These are phyloP conservation scores for Zoanthus gigantus DNA, from an alignment of 92 coral and sea anemone species.

Conservation along the genomic window DNA sequence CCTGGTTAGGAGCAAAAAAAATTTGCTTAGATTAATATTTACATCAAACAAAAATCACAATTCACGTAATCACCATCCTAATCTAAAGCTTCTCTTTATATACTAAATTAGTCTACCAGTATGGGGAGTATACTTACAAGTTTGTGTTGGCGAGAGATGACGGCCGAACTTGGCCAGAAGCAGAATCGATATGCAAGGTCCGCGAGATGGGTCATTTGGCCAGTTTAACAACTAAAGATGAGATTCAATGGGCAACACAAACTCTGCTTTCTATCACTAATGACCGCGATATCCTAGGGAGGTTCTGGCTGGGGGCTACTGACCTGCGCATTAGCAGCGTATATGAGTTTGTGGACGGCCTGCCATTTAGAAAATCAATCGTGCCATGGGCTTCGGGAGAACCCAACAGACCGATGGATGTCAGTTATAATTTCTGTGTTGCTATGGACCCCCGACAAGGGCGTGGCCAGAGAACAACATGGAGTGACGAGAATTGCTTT, in stretches of 20 bases:
- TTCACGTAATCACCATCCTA: neutral
- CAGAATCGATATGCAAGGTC: constrained; percentile 72
- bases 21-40: no score
- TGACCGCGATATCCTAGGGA: constrained; percentile 55
- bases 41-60: neutral
- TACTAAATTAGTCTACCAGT: constrained; percentile 63
- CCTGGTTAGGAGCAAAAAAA: no score
- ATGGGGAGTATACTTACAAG: constrained; percentile 69
- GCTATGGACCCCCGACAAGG: constrained; percentile 59
- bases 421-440: constrained; percentile 66
- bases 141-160: constrained; percentile 76
- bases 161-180: constrained; percentile 78
- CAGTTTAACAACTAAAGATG: constrained; percentile 62
- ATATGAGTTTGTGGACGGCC: constrained; percentile 80
- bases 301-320: constrained; percentile 83
- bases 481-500: constrained; percentile 86
- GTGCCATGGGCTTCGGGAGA: constrained; percentile 91
- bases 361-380: constrained; percentile 65
- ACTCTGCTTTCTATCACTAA: constrained; percentile 49
- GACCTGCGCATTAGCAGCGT: constrained; percentile 68
- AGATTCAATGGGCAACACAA: constrained; percentile 67
- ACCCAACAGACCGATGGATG: constrained; percentile 72
- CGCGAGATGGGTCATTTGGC: constrained; percentile 73
- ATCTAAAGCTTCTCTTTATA: neutral
- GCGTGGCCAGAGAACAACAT: constrained; percentile 48